Base-by-base conservation (phyloP, 2,113 vertebrate genomes). In the Indri indri region DNA sequence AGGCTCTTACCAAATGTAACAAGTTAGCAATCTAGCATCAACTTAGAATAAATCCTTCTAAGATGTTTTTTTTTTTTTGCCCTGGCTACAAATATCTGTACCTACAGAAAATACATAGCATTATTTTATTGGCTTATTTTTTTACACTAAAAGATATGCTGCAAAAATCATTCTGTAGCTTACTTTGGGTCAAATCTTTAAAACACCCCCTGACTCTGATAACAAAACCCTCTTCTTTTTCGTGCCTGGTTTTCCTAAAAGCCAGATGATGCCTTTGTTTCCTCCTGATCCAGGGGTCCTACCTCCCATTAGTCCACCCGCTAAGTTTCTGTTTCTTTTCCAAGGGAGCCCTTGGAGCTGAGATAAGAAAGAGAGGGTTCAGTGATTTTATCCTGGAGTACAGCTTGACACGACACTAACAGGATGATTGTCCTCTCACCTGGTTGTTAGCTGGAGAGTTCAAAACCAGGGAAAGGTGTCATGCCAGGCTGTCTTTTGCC, bases 401-500 rank as follows among this genome's bases (percentile, higher is more conserved):
- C 79, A 97, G 82, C 30, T 73, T 61, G 73, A 89, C 92, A 89
- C 6, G 54, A 83, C 47, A 73, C 52, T 83, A 77, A 82, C 37
- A 83, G 91, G 68, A 74, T 17, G 25, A 65, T 27, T 82, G 23
- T 91, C 71, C 23, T 68, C 65, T 95, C 20, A 32, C 59, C 45
- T 91, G 73, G 79, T 79, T 40, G 84, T 96, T 95, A 92, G 27
- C 68, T 86, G 27, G 40, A 81, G 68, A 90, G 57, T 89, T 90
- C 76, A 95, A 87, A 95, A 50, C 63, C 50, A 66, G 52, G n/a
- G 80, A 91, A 77, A 68, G 0, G 5, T 73, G 25, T 87, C 87
- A 37, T 61, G 17, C 30, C 12, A 42, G 22, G 86, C 42, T 89
- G 54, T 23, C 37, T 95, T 84, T 54, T 34, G 68, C 74, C 0